Percentiles rank a stretch among this genome's conserved stretches.
Evolutionary conservation across 2,888 invertebrate genomes (phyloP).

Genomic region (Drosophila bunnanda): DNA sequence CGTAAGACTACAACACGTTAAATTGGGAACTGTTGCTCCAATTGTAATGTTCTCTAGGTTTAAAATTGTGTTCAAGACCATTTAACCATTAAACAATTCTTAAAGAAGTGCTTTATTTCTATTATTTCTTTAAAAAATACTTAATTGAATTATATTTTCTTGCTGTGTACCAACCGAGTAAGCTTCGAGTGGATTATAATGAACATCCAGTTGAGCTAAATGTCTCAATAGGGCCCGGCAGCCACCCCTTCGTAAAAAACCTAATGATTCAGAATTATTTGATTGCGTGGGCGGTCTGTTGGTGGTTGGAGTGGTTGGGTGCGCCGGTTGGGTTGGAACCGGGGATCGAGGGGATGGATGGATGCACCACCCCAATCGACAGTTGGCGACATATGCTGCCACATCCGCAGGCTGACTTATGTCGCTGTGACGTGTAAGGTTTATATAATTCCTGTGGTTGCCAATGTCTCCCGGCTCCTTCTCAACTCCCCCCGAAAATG

Average conservation of each 20-base stretch:
- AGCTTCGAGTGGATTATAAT: conserved; percentile 78
- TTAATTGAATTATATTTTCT: neutral
- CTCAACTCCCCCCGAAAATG: conserved; percentile 45
- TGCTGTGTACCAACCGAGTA: conserved; percentile 19
- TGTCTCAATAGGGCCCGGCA: conserved; percentile 69
- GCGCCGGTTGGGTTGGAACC: conserved; percentile 6
- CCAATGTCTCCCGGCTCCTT: conserved; percentile 42
- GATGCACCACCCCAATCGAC: conserved; percentile 53
- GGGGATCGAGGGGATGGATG: neutral
- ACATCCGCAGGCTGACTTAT: conserved; percentile 81
- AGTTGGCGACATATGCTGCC: conserved; percentile 79
- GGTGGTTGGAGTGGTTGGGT: conserved; percentile 32
- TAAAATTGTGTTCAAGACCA: neutral
- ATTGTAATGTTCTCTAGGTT: too few relatives aligned
- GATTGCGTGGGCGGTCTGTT: conserved; percentile 82
- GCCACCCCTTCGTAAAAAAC: conserved; percentile 60
- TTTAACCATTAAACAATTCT: neutral
- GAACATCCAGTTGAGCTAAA: conserved; percentile 79
- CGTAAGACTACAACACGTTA: neutral
- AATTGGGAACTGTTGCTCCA: too few relatives aligned
- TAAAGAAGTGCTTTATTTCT: too few relatives aligned
- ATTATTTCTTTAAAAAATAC: neutral
- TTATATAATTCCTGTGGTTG: conserved; percentile 83
- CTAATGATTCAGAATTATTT: conserved; percentile 83
- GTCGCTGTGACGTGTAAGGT: conserved; percentile 83